A percentile compares a stretch with the other conserved stretches of the same genome.
Conservation (phyloP, 2,888 invertebrate species). For the Carcina quercana region DNA sequence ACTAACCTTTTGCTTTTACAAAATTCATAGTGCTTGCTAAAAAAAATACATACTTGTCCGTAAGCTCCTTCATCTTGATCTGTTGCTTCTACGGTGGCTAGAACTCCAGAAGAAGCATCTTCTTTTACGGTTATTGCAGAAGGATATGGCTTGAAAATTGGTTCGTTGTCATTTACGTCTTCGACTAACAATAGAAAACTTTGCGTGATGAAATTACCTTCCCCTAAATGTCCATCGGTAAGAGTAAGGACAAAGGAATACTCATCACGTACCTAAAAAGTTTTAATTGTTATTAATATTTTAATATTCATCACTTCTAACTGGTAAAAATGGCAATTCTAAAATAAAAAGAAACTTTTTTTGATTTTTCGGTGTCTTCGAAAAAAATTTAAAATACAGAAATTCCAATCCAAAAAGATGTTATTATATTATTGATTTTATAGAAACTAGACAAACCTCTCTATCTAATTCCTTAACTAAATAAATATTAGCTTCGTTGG, state of each 20-base stretch:
- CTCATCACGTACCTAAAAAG: slow-evolving; percentile 86
- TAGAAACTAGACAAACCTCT: no score
- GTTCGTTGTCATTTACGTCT: slow-evolving; percentile 94
- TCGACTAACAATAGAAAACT: slow-evolving; percentile 91
- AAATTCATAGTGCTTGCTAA: no score
- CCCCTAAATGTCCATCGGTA: slow-evolving; percentile 90
- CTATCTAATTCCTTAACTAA: slow-evolving; percentile 92
- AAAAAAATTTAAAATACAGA: no score
- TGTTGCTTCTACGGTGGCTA: slow-evolving; percentile 88
- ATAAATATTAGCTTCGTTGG: slow-evolving; percentile 90
- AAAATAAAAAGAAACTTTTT: neutral
- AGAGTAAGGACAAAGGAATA: slow-evolving; percentile 91
- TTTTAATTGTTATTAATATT: no score
- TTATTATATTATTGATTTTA: no score
- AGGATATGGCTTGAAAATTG: slow-evolving; percentile 89
- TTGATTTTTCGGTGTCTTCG: no score
- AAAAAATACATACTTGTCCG: slow-evolving; percentile 78
- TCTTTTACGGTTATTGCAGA: slow-evolving; percentile 87
- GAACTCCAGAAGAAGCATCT: slow-evolving; percentile 82
- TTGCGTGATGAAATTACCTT: slow-evolving; percentile 92
- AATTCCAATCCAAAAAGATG: no score
- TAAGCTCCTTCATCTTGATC: slow-evolving; percentile 94
- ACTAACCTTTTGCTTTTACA: no score
- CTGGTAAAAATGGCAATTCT: no score
- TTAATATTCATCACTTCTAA: no score